Evolutionary conservation across 2,888 invertebrate genomes (phyloP), one percentile per base, ranked within the genome.

Genomic region (Drosophila lutescens): DNA sequence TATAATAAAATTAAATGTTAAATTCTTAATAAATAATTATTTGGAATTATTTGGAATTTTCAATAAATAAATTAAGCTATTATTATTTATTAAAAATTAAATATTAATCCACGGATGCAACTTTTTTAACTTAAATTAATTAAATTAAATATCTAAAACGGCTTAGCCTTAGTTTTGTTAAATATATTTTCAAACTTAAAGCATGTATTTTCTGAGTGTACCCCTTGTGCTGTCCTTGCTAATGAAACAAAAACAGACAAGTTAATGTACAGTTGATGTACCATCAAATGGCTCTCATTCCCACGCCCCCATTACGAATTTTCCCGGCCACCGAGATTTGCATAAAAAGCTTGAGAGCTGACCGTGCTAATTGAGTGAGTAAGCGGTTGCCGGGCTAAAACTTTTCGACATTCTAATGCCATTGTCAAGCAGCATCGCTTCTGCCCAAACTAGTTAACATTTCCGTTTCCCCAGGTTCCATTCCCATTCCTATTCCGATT

Each of bases 221-320:
- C 38, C 9, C 34, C 46, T 49, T 26, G 57, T 58, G 47, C 79
- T 74, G 70, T 76, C 67, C 72, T 62, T 80, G 71, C 83, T 83
- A 84, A 84, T 84, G 85, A 86, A 88, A 85, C 88, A 79, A 86
- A 88, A 83, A 88, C 86, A 86, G 84, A 86, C 84, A 88, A 86
- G 80, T 86, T 85, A 88, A 85, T 85, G 85, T 86, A 86, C 76
- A 85, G 85, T 85, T 83, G 88, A 86, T 85, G 85, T 88, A 80
- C 76, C 86, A 66, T 83, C 79, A 88, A 85, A 88, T 88, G 88
- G 86, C 15, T 55, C 66, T 41, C 69, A 23, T 69, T 50, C 59
- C 66, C 50, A 51, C 26, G 44, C 54, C 57, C 34, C 20, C 26
- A 32, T 23, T 46, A 32, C 23, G 34, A 38, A 32, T 65, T 44